A percentile compares a stretch with the other conserved stretches of the same genome.
Conservation (phyloP, 2,888 invertebrate genomes). For the Drosophila infuscata region DNA sequence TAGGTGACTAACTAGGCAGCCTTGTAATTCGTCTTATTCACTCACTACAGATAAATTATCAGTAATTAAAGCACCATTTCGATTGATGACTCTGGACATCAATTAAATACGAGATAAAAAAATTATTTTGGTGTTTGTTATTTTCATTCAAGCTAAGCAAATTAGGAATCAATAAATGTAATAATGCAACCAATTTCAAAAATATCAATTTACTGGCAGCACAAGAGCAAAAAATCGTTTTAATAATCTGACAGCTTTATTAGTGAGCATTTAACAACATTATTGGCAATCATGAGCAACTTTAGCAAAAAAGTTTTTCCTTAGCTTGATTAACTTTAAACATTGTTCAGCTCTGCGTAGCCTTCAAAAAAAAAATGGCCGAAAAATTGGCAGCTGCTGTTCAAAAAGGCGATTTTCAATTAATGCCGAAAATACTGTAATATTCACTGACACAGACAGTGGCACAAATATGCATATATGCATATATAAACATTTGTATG, state of each 20-base stretch:
- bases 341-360: neutral
- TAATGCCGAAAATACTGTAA: slow-evolving; percentile 32
- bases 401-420: slow-evolving; percentile 62
- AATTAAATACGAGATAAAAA: neutral
- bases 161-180: neutral
- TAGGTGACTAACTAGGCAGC: slow-evolving; percentile 47
- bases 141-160: neutral
- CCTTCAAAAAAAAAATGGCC: neutral
- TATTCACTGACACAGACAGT: slow-evolving; percentile 3
- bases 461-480: neutral
- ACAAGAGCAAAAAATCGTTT: neutral
- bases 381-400: slow-evolving; percentile 37
- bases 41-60: slow-evolving; percentile 33
- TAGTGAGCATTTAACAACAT: no score
- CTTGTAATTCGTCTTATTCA: slow-evolving; percentile 62
- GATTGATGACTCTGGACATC: neutral
- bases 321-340: neutral
- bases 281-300: no score
- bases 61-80: neutral
- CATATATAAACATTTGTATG: slow-evolving; percentile 2
- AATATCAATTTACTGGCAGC: neutral
- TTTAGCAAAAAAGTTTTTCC: neutral
- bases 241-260: neutral
- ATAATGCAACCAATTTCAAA: neutral
- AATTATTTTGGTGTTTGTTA: neutral